Evolutionary conservation across 1,140 invertebrate species (phyloP).

Genomic region (Drosophila lowei): DNA sequence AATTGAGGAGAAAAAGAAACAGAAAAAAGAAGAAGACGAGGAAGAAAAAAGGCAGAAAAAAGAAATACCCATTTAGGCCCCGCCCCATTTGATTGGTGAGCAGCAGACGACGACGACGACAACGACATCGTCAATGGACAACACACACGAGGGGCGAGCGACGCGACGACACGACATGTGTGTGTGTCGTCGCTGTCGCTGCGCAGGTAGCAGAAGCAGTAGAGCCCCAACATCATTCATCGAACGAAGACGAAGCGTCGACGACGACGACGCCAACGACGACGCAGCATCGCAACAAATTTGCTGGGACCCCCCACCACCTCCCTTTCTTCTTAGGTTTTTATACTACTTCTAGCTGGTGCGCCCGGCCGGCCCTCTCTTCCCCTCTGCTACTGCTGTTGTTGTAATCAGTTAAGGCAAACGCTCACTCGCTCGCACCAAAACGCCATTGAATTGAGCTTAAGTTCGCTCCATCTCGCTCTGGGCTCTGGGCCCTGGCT

Average conservation of each 20-base stretch:
- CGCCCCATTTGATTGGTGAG: conserved; percentile 83
- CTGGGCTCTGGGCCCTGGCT: conserved; percentile 6
- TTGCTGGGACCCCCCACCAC: too few species aligned
- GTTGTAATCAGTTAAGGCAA: conserved; percentile 59
- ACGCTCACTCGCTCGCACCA: conserved; percentile 65
- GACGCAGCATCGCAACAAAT: conserved; percentile 58
- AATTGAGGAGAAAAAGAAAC: conserved; percentile 35
- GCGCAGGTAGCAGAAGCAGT: conserved; percentile 58
- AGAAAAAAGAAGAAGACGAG: conserved; percentile 34
- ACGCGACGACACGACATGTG: conserved; percentile 30
- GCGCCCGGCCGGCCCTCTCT: too few species aligned
- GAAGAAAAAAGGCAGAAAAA: conserved; percentile 33
- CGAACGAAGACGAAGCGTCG: conserved; percentile 49
- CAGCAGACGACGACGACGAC: conserved; percentile 56
- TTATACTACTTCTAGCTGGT: conserved; percentile 25
- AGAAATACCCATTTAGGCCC: conserved; percentile 71
- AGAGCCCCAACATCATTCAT: conserved; percentile 68
- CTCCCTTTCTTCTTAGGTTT: conserved; percentile 2
- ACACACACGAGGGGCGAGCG: conserved; percentile 16
- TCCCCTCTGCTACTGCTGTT: not conserved
- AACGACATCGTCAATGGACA: conserved; percentile 75
- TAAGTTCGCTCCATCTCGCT: conserved; percentile 47
- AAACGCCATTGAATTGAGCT: conserved; percentile 75
- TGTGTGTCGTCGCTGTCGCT: conserved; percentile 33
- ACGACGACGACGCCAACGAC: conserved; percentile 32